Evolutionary conservation across 1,140 invertebrate species (phyloP).

Genomic region (Antheraea mylitta): DNA sequence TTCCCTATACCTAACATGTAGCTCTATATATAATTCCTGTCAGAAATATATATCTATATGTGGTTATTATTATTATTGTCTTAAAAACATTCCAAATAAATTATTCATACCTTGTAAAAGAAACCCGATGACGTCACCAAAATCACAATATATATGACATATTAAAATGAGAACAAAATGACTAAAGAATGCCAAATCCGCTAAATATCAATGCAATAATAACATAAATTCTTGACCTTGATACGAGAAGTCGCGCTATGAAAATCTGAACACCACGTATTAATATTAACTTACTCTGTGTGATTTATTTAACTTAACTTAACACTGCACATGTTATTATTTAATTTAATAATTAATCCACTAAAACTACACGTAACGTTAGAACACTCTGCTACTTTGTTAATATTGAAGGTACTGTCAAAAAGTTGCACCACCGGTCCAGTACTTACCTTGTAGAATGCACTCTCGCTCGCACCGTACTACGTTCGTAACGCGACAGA

Average conservation of each 20-base stretch:
- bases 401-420: conserved; percentile 56
- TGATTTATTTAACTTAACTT: conserved; percentile 28
- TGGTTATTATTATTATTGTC: too few species aligned
- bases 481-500: conserved; percentile 21
- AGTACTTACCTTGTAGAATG: conserved; percentile 37
- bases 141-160: background rate
- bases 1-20: too few species aligned
- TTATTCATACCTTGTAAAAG: background rate
- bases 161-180: background rate
- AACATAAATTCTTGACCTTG: conserved; percentile 4
- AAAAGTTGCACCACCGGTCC: conserved; percentile 71
- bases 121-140: background rate
- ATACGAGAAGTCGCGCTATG: background rate
- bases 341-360: conserved; percentile 30
- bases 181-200: background rate
- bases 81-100: too few species aligned
- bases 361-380: conserved; percentile 29
- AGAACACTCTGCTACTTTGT: conserved; percentile 48
- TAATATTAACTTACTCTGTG: background rate
- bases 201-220: background rate
- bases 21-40: too few species aligned
- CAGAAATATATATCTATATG: too few species aligned
- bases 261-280: background rate
- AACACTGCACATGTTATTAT: conserved; percentile 32
- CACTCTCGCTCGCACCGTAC: conserved; percentile 18